Evolutionary conservation across 2,888 invertebrate species (phyloP).

Genomic region (Nowickia ferox): DNA sequence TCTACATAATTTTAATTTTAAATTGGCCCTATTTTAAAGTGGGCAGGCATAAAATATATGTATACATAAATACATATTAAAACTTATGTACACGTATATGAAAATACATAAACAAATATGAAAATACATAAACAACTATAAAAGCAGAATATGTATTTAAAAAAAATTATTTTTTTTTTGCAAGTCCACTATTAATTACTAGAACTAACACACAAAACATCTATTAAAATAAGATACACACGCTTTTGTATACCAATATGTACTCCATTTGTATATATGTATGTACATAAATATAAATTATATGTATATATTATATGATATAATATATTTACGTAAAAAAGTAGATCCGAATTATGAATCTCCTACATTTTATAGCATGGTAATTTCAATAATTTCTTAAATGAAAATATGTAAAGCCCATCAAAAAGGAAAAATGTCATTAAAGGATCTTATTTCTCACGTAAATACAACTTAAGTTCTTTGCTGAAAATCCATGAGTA

Average conservation of each 20-base stretch:
- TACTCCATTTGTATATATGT: too few species aligned
- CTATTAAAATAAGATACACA: conserved; percentile 17
- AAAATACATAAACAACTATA: conserved; percentile 29
- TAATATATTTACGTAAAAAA: too few species aligned
- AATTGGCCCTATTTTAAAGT: conserved; percentile 28
- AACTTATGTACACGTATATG: background rate
- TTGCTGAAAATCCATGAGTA: too few species aligned
- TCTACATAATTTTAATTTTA: conserved; percentile 22
- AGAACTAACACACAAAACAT: conserved; percentile 12
- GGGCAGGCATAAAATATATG: background rate
- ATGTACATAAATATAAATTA: too few species aligned
- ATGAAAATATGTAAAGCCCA: too few species aligned
- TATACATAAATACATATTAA: background rate
- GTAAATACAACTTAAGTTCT: too few species aligned
- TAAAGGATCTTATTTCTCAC: too few species aligned
- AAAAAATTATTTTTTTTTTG: background rate
- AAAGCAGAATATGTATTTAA: conserved; percentile 12
- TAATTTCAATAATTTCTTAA: too few species aligned
- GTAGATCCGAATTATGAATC: too few species aligned
- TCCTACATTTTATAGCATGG: too few species aligned
- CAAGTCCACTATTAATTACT: conserved; percentile 59
- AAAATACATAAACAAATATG: conserved; percentile 2
- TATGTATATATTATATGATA: too few species aligned
- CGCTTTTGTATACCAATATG: conserved; percentile 37
- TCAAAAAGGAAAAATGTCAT: too few species aligned